Percentiles rank a stretch among this genome's conserved stretches.
phyloP scores from a whole-genome alignment of 1,140 invertebrate genomes.

The Drosophila quadrilineata region DNA sequence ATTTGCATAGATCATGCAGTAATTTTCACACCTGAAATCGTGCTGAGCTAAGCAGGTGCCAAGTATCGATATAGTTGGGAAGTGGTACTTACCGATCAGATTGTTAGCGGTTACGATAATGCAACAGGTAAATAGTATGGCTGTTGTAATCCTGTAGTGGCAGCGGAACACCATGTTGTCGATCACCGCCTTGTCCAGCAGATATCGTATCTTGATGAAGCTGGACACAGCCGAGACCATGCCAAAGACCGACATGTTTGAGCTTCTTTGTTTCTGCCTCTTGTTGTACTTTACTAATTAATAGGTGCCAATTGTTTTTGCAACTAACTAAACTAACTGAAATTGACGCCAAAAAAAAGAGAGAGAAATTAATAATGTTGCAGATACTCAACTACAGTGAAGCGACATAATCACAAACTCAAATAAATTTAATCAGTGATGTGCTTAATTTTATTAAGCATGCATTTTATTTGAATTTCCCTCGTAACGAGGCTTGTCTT shows the following conservation, averaged over 20 bases:
- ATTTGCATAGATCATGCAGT: constrained; percentile 49
- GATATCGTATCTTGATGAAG: constrained; percentile 92
- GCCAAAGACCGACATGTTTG: constrained; percentile 89
- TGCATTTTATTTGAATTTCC: background rate
- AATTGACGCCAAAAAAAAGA: background rate
- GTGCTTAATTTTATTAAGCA: background rate
- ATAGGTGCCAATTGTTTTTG: constrained; percentile 6
- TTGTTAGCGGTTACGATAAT: constrained; percentile 94
- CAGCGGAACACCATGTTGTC: constrained; percentile 95
- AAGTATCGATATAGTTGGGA: constrained; percentile 6
- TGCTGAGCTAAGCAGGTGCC: constrained; percentile 22
- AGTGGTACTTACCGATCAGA: constrained; percentile 88
- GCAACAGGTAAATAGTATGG: constrained; percentile 92
- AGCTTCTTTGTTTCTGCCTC: constrained; percentile 23
- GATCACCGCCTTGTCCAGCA: constrained; percentile 92
- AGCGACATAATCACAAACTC: background rate
- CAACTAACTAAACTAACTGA: constrained; percentile 34
- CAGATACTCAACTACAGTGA: constrained; percentile 16
- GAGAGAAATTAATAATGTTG: constrained; percentile 17
- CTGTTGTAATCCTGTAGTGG: constrained; percentile 94
- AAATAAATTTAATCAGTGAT: too few relatives aligned
- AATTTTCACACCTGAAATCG: constrained; percentile 30
- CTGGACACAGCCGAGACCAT: constrained; percentile 91
- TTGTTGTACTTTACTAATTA: background rate
- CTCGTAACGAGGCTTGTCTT: background rate